phyloP scores from a whole-genome alignment of 2,797 vertebrate species.

The Neosilurus mollespiculum region DNA sequence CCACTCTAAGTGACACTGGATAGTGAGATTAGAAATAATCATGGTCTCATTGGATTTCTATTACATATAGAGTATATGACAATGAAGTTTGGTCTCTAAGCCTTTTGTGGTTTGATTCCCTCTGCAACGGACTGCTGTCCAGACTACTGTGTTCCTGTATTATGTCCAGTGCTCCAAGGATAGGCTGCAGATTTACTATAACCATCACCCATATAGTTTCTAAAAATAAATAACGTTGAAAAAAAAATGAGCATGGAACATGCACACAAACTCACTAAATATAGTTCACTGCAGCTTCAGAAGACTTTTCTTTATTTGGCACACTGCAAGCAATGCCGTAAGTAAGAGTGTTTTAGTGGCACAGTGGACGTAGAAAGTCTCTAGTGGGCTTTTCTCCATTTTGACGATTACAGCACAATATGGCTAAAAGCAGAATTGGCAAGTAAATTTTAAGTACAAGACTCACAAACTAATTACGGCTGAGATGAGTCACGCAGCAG shows the following conservation, averaged over 20 bases:
- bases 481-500: conserved; percentile 36
- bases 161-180: neutral
- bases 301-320: conserved; percentile 9
- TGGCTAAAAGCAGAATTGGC: conserved; percentile 4
- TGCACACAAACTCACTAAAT: neutral
- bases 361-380: neutral
- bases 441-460: conserved; percentile 27
- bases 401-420: neutral
- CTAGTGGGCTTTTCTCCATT: conserved; percentile 9
- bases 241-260: neutral
- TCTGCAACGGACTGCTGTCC: neutral
- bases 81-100: neutral
- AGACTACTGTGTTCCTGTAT: neutral
- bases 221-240: neutral
- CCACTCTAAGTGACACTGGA: neutral
- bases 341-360: conserved; percentile 2
- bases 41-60: neutral
- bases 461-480: conserved; percentile 20
- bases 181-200: neutral
- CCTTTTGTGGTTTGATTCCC: neutral
- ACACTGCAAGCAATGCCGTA: neutral
- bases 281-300: neutral
- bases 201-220: neutral
- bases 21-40: neutral
- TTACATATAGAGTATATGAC: neutral